Base-by-base conservation (phyloP, 2,888 invertebrate genomes). In the Phortica magna region DNA sequence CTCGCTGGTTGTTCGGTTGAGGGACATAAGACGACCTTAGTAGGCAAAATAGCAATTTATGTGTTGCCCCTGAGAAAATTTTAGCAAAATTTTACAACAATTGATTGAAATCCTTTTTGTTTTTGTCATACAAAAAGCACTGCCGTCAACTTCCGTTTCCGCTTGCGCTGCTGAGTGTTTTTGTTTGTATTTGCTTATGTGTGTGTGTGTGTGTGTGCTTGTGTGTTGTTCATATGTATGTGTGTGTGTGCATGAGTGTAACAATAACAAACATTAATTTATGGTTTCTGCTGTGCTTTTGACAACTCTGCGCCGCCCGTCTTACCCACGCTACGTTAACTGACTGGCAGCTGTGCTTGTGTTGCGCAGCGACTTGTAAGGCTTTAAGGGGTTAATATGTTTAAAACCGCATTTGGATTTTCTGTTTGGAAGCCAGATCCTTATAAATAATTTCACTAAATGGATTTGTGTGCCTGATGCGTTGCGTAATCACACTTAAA, bases 231-330 rank as follows among this genome's bases (percentile, higher is more conserved):
- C 74, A 76, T 73, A 31, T 78, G 74, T 80, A 17, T 77, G 75
- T 78, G 75, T 74, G 22, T 79, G 68, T 67, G 65, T 43, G 19
- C 76, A 73, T 59, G 76, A 77, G 59, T 77, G 65, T 71, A 85
- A 85, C 85, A 85, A 85, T 85, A 85, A 88, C 87, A 85, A 85
- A 88, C 89, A 88, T 86, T 87, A 88, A 88, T 86, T 86, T 86
- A 88, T 88, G 86, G 88, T 88, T 87, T 84, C 84, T 83, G 88
- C 88, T 88, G 88, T 87, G 85, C 85, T 85, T 88, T 88, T 88
- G 85, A 88, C 85, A 85, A 78, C 83, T 10, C 14, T n/a, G 14
- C 17, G 4, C 59, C n/a, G 48, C 14, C 14, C 7, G n/a, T n/a
- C 59, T 17, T 9, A 9, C 59, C 17, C 17, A 1, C 59, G 2